phyloP scores from a whole-genome alignment of 2,888 invertebrate genomes.

The Ichneumoninae sp. region DNA sequence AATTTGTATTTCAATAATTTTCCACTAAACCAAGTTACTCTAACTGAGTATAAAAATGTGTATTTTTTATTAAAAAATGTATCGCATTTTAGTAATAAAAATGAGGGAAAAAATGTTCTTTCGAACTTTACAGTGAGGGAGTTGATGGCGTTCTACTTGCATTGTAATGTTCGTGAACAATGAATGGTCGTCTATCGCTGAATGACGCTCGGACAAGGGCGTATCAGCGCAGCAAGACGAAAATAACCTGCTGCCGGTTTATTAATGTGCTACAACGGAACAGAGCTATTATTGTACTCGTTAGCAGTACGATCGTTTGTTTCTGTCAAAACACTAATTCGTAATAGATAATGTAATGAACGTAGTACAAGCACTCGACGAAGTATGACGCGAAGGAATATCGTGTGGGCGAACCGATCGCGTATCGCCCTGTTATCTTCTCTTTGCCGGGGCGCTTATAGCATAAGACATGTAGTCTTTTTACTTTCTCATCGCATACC shows the following conservation, averaged over 20 bases:
- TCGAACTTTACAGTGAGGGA: background rate
- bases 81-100: background rate
- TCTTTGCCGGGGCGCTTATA: constrained; percentile 6
- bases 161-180: background rate
- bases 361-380: background rate
- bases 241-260: constrained; percentile 1
- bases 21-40: no score
- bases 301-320: constrained; percentile 55
- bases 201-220: background rate
- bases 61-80: background rate
- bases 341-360: constrained; percentile 48
- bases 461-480: constrained; percentile 13
- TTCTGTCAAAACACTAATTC: constrained; percentile 57
- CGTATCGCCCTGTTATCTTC: constrained; percentile 44
- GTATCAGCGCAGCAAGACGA: background rate
- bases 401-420: constrained; percentile 52
- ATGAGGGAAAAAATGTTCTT: no score
- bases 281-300: constrained; percentile 61
- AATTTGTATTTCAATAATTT: no score
- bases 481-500: background rate
- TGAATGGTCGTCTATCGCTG: background rate
- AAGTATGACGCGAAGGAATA: constrained; percentile 18
- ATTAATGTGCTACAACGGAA: constrained; percentile 55
- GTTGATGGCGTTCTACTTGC: background rate
- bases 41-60: background rate